Percentiles rank a stretch among this genome's conserved stretches.
These are phyloP conservation scores for Clitarchus hookeri DNA, from an alignment of 2,888 invertebrate genomes.

Conservation along the genomic window DNA sequence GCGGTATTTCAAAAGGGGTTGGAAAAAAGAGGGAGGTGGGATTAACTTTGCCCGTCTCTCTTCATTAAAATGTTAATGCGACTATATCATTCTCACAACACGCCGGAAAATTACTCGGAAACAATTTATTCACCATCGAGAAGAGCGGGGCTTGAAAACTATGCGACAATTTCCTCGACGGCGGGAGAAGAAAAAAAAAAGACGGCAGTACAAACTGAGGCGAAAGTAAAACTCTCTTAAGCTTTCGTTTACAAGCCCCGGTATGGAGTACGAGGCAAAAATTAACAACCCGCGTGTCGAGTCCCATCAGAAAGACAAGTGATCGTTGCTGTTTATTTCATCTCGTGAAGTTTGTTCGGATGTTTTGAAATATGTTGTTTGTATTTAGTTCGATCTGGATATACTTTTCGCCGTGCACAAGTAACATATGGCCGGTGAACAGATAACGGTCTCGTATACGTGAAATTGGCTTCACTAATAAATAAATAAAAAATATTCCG, in stretches of 20 bases:
- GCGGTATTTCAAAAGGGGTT: not conserved
- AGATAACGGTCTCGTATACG: no score
- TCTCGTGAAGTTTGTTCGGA: no score
- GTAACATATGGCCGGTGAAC: no score
- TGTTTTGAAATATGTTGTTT: no score
- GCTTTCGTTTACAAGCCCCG: not conserved
- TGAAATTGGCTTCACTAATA: no score
- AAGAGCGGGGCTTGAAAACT: not conserved
- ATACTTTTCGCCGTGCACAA: no score
- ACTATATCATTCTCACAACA: not conserved
- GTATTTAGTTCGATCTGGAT: no score
- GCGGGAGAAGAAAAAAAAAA: not conserved
- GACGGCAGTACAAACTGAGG: not conserved
- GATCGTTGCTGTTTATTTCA: no score
- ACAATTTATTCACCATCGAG: not conserved
- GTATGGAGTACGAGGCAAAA: not conserved
- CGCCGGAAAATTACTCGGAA: not conserved
- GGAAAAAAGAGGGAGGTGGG: not conserved
- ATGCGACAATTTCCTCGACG: not conserved
- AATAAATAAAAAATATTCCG: no score
- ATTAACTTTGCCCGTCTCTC: not conserved
- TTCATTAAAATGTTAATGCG: conserved; percentile 14
- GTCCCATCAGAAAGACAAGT: no score
- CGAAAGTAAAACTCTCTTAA: not conserved
- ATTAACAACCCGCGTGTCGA: not conserved